These are phyloP conservation scores for Scolopax bukidnonensis DNA, from an alignment of 2,797 vertebrate genomes.

Conservation along the genomic window DNA sequence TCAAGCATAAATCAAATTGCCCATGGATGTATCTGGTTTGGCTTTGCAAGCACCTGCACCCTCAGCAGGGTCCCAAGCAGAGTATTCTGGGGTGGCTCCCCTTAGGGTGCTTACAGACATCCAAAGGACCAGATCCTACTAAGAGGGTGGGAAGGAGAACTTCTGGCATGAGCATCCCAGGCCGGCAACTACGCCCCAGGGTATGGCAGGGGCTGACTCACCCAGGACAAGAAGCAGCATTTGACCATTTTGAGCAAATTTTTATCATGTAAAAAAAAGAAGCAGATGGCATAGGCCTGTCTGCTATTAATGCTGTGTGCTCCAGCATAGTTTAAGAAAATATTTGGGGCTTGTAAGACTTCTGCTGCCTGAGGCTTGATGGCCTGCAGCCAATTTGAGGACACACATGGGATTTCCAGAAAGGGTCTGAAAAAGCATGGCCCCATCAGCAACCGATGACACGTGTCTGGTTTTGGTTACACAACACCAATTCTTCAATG, in stretches of 20 bases:
- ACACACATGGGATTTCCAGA: not conserved
- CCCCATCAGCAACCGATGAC: not conserved
- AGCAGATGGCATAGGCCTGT: not conserved
- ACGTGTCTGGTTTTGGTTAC: not conserved
- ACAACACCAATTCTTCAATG: rapidly evolving
- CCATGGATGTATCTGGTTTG: rapidly evolving
- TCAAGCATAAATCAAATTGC: not conserved
- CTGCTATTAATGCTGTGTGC: not conserved
- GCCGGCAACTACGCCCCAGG: not conserved
- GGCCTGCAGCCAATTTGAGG: not conserved
- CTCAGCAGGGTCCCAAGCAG: not conserved
- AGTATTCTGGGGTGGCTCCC: not conserved
- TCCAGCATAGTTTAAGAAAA: not conserved
- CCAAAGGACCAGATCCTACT: not conserved
- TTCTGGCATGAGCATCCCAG: not conserved
- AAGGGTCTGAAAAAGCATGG: not conserved
- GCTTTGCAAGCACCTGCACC: not conserved
- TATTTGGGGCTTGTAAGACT: not conserved
- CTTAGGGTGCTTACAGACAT: not conserved
- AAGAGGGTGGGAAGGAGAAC: not conserved
- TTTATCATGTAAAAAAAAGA: not conserved
- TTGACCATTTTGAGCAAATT: not conserved
- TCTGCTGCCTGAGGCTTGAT: not conserved
- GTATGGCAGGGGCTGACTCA: not conserved
- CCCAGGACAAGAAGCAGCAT: not conserved